phyloP scores from a whole-genome alignment of 2,888 invertebrate species.

The Tromatobia lineatoria region DNA sequence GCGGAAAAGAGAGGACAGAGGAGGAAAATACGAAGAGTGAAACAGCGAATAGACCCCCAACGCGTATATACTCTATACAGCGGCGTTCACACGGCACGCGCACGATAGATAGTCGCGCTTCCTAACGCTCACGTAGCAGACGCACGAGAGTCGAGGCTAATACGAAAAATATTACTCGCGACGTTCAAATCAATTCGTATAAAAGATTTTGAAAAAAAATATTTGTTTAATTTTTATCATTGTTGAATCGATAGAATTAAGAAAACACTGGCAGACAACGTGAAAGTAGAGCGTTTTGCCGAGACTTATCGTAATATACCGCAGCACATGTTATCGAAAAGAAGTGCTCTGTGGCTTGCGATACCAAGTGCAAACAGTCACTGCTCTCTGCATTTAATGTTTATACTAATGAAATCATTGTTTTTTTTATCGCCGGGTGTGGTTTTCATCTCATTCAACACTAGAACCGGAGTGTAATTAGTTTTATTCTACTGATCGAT shows the following conservation, averaged over 20 bases:
- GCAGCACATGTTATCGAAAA: neutral
- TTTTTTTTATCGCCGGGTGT: conserved; percentile 60
- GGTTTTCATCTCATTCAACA: conserved; percentile 40
- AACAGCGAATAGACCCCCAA: conserved; percentile 62
- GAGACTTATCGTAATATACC: neutral
- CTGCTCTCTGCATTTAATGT: neutral
- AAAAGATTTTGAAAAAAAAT: too few relatives aligned
- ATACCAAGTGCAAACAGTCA: conserved; percentile 15
- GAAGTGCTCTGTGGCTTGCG: neutral
- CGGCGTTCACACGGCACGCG: conserved; percentile 72
- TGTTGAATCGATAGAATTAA: too few relatives aligned
- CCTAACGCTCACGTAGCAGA: conserved; percentile 72
- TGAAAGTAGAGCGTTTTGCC: neutral
- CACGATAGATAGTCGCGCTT: conserved; percentile 73
- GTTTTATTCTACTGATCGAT: too few relatives aligned
- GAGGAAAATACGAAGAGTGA: conserved; percentile 64
- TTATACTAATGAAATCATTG: neutral
- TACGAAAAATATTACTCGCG: neutral
- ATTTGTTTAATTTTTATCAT: too few relatives aligned
- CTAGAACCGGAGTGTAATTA: neutral
- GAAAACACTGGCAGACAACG: neutral
- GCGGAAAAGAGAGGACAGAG: conserved; percentile 49
- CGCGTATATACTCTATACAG: conserved; percentile 57
- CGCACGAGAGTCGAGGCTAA: conserved; percentile 67
- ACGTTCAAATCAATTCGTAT: neutral